Percentiles rank a stretch among this genome's conserved stretches.
These are phyloP conservation scores for Pterocles burchelli DNA, from an alignment of 2,113 vertebrate species.

Conservation along the genomic window DNA sequence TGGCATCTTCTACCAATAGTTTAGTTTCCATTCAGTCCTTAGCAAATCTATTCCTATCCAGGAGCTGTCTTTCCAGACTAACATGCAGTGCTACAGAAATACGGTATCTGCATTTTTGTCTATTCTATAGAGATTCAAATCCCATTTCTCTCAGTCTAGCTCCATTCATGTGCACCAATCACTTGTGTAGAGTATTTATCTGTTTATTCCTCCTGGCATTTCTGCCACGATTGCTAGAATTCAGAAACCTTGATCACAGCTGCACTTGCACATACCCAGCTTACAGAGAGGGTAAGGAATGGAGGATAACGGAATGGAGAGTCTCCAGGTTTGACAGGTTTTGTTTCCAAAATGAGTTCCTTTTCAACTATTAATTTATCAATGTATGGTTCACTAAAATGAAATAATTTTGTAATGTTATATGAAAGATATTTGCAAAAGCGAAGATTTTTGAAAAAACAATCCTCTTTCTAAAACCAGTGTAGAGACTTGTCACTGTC, in stretches of 20 bases:
- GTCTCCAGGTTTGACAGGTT: not conserved
- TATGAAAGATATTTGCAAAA: not conserved
- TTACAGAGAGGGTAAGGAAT: not conserved
- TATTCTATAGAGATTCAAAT: not conserved
- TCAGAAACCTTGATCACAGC: not conserved
- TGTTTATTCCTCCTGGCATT: conserved; percentile 9
- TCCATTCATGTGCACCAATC: not conserved
- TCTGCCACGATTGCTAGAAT: not conserved
- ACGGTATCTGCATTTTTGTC: not conserved
- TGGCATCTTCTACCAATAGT: not conserved
- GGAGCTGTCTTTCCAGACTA: not conserved
- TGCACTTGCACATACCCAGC: not conserved
- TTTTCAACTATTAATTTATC: not conserved
- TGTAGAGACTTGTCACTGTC: not conserved
- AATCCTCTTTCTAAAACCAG: not conserved
- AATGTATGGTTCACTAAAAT: not conserved
- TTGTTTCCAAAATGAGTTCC: not conserved
- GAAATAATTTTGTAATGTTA: not conserved
- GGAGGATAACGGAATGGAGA: not conserved
- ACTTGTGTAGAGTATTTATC: not conserved
- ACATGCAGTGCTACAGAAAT: not conserved
- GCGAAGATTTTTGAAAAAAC: not conserved
- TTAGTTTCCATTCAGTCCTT: conserved; percentile 15
- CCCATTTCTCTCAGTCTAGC: not conserved
- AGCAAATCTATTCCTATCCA: not conserved